A percentile compares a stretch with the other conserved stretches of the same genome.
phyloP scores from a whole-genome alignment of 1,140 invertebrate genomes.

The Magallana angulata region DNA sequence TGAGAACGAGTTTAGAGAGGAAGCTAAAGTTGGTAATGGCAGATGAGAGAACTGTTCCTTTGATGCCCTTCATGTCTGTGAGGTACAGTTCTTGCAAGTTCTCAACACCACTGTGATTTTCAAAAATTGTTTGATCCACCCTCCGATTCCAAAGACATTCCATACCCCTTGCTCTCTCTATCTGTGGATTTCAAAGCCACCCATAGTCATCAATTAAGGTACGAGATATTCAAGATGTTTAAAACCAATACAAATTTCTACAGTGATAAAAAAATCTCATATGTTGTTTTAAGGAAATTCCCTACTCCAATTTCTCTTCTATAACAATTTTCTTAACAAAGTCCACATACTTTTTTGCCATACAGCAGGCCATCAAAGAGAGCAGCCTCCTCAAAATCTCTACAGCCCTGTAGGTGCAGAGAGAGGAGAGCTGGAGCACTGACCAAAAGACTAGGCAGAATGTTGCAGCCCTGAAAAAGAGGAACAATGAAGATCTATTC shows the following conservation, averaged over 20 bases:
- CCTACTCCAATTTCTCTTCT: too few relatives aligned
- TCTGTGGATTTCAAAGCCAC: neutral
- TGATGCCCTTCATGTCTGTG: slow-evolving; percentile 45
- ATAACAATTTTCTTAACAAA: too few relatives aligned
- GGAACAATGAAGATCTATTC: neutral
- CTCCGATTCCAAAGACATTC: slow-evolving; percentile 39
- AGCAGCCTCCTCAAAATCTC: slow-evolving; percentile 48
- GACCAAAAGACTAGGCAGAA: slow-evolving; percentile 44
- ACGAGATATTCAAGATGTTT: neutral
- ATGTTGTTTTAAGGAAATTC: too few relatives aligned
- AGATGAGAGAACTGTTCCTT: slow-evolving; percentile 45
- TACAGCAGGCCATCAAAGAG: slow-evolving; percentile 51
- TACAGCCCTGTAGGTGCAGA: slow-evolving; percentile 38
- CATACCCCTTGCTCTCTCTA: slow-evolving; percentile 41
- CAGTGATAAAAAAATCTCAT: too few relatives aligned
- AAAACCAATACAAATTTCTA: neutral
- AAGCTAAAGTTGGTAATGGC: slow-evolving; percentile 44
- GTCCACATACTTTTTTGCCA: slow-evolving; percentile 46
- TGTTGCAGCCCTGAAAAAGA: slow-evolving; percentile 44
- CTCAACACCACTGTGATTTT: slow-evolving; percentile 43
- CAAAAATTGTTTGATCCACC: neutral
- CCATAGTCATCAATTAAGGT: too few relatives aligned
- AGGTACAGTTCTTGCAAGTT: slow-evolving; percentile 46
- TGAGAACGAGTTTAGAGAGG: slow-evolving; percentile 44
- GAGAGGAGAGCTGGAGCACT: slow-evolving; percentile 36